Percentiles rank a stretch among this genome's conserved stretches.
Conservation (phyloP, 2,113 vertebrate genomes). For the Dendrocopos noguchii region DNA sequence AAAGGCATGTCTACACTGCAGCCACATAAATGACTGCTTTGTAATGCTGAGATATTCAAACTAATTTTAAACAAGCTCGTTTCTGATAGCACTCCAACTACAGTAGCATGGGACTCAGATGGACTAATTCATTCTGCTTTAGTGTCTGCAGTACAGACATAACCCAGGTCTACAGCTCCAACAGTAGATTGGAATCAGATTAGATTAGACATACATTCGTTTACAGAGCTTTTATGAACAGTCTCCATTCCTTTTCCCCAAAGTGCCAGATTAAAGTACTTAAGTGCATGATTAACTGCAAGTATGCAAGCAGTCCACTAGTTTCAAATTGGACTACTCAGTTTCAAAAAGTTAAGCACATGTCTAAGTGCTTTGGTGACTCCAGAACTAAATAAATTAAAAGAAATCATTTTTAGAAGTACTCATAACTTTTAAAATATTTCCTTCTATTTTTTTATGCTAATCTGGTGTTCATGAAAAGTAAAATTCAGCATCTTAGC, state of each 20-base stretch:
- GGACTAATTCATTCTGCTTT: slow-evolving; percentile 30
- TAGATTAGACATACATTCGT: slow-evolving; percentile 50
- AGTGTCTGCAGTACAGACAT: slow-evolving; percentile 4
- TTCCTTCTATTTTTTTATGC: neutral
- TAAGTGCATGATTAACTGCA: slow-evolving; percentile 55
- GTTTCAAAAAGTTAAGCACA: slow-evolving; percentile 60
- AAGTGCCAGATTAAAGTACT: slow-evolving; percentile 59
- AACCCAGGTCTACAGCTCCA: slow-evolving; percentile 37
- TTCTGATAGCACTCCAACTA: slow-evolving; percentile 43
- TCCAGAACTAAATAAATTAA: slow-evolving; percentile 58
- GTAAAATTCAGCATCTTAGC: neutral
- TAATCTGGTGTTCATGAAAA: neutral
- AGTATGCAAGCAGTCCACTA: slow-evolving; percentile 53
- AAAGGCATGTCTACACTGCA: slow-evolving; percentile 33
- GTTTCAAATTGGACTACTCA: slow-evolving; percentile 33
- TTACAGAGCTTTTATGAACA: slow-evolving; percentile 50
- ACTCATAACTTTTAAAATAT: neutral
- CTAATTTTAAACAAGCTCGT: slow-evolving; percentile 35
- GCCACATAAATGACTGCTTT: slow-evolving; percentile 37
- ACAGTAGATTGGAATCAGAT: slow-evolving; percentile 53
- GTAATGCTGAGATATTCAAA: slow-evolving; percentile 32
- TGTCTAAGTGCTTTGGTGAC: slow-evolving; percentile 51
- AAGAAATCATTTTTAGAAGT: slow-evolving; percentile 29
- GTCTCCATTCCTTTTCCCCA: slow-evolving; percentile 51
- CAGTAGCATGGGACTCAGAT: neutral